These are phyloP conservation scores for Quiscalus mexicanus DNA, from an alignment of 2,113 vertebrate genomes.

Conservation along the genomic window DNA sequence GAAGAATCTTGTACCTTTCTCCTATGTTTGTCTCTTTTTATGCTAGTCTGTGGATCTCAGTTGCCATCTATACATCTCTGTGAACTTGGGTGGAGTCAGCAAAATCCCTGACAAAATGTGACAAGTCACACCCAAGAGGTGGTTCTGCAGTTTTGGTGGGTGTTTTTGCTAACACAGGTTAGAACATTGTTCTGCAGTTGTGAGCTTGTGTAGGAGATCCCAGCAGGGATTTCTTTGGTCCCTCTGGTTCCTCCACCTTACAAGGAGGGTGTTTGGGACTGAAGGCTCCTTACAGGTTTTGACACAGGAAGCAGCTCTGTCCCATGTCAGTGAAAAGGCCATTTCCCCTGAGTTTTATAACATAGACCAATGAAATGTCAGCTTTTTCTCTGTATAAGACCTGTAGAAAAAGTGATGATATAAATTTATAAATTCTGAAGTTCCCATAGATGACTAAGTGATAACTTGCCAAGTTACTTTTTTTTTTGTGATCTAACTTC, in stretches of 20 bases:
- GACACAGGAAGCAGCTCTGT: neutral
- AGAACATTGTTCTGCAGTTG: neutral
- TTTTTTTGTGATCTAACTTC: neutral
- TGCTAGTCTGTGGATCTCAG: neutral
- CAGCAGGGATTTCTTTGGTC: neutral
- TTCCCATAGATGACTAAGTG: neutral
- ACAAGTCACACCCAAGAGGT: neutral
- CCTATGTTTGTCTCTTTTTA: neutral
- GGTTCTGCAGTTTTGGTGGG: neutral
- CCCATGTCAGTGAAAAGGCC: neutral
- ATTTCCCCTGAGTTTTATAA: neutral
- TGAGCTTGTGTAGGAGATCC: neutral
- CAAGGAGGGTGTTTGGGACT: accelerated
- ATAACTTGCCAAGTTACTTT: neutral
- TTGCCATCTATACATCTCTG: neutral
- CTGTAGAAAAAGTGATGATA: neutral
- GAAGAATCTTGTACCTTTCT: neutral
- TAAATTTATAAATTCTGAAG: neutral
- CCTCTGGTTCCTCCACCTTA: neutral
- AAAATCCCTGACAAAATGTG: neutral
- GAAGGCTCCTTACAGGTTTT: neutral
- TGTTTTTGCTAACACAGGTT: neutral
- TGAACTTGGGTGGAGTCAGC: neutral
- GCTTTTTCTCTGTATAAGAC: neutral
- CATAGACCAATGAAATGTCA: neutral